Evolutionary conservation across 2,797 vertebrate genomes (phyloP), one percentile per base, ranked within the genome.

Genomic region (Aeoliscus strigatus): DNA sequence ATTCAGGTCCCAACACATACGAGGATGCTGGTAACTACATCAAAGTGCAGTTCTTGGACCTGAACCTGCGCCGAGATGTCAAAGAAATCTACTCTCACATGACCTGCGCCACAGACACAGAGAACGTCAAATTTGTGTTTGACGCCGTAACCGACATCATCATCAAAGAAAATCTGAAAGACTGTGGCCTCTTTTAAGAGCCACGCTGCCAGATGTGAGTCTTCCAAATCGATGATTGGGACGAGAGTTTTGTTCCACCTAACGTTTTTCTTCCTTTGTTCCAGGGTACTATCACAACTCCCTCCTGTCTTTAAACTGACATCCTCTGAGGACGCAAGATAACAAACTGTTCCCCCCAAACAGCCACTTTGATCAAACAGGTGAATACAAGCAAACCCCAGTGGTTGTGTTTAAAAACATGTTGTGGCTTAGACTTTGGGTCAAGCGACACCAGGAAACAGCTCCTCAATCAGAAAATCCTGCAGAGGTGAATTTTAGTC

Each of bases 81-180:
- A 99, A 99, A 75, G 95, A 99, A 77, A 87, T 98, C 83, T 99
- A 98, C 76, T 98, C 94, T 16, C 96, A 99, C 87, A 93, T 99
- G 95, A 99, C 96, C 34, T 99, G 95, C 4, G 96, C 96, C 67
- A 99, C 96, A 0, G 96, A 98, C 81, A 99, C 96, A 0, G 91
- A 99, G 80, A 99, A 99, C 42, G 94, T 99, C 83, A 99, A 99
- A 82, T 99, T 99, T 47, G 94, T 98, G 84, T 99, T 99, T 4
- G 94, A 98, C 0, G 95, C 96, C 0, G 94, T 98, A 75, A 98
- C 95, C 0, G 94, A 99, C 81, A 97, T 99, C 79, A 98, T 99
- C 87, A 99, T 99, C 88, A 98, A 98, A 82, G 94, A 98, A 85
- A 99, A 98, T 69, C 91, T 98, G 80, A 99, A 99, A 78, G 94